Evolutionary conservation across 2,113 vertebrate genomes (phyloP).

Genomic region (Chelonoidis abingdonii): DNA sequence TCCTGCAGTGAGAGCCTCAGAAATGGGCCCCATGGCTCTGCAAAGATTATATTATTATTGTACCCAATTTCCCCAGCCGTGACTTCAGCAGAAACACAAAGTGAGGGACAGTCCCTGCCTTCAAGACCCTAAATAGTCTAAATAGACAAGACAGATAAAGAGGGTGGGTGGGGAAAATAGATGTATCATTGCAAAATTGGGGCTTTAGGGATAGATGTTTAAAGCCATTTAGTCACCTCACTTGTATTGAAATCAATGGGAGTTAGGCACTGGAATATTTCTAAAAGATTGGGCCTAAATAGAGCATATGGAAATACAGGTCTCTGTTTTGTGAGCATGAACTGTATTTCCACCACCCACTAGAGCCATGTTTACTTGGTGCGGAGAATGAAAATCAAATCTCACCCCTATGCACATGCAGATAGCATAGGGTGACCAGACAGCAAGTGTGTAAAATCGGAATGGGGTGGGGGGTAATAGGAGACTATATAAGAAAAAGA

Average conservation of each 20-base stretch:
- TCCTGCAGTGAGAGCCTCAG: rapidly evolving
- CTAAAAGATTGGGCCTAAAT: neutral
- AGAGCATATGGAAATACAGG: neutral
- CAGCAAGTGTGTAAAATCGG: no score
- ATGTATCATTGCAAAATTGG: neutral
- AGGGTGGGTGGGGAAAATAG: neutral
- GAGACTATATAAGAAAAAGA: no score
- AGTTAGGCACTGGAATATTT: neutral
- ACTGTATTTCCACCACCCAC: conserved; percentile 13
- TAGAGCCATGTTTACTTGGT: neutral
- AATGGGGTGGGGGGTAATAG: no score
- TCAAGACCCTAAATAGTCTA: neutral
- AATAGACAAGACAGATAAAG: neutral
- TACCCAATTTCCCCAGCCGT: neutral
- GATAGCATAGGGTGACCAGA: neutral
- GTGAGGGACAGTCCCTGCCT: neutral
- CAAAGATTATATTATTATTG: neutral
- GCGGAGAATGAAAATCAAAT: conserved; percentile 20
- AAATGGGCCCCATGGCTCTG: neutral
- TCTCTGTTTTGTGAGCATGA: neutral
- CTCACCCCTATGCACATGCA: neutral
- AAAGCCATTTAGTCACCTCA: neutral
- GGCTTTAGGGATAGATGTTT: neutral
- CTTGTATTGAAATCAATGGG: neutral
- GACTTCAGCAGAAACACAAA: neutral